Evolutionary conservation across 2,797 vertebrate species (phyloP), one percentile per base, ranked within the genome.

Genomic region (Neosilurus hyrtlii): DNA sequence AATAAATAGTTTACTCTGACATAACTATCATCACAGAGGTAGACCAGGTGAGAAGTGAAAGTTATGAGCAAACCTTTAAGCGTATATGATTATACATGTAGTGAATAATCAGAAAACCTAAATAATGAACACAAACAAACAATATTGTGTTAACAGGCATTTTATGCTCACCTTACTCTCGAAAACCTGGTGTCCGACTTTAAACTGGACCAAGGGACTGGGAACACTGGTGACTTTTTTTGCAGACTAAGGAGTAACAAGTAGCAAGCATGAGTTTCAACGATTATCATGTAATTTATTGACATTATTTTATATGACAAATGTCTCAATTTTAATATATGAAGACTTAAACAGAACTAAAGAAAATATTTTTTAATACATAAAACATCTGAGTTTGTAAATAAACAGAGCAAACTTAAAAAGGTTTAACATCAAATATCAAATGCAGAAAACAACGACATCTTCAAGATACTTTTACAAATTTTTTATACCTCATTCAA

Each of bases 141-240:
- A 72, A 1, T 8, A 24, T 16, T 54, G 37, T 65, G 67, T 26
- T 9, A 79, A 51, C n/a, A 56, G 52, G 65, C n/a, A 80, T 18
- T 76, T n/a, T 63, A 52, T 26, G 61, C 94, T 94, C 89, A 99
- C 98, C 97, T 99, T 99, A 92, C 98, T 99, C 49, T 98, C 95
- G 2, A 89, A 93, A 2, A 94, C 94, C 77, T 93, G 96, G 91
- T 97, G 96, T 85, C 97, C 97, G 63, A 99, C 94, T 14, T 90
- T 96, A 90, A 99, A 95, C 89, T 96, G 94, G 89, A 99, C 97
- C 14, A 95, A 94, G 0, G 98, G 97, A 87, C 93, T 98, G 77
- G 98, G 98, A 72, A 95, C 96, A 85, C 96, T 98, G 92, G 93
- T 96, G 86, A 97, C 93, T 87, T 98, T 99, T 92, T 98, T 99